Evolutionary conservation across 2,797 vertebrate genomes (phyloP), one percentile per base, ranked within the genome.

Genomic region (Kryptopterus vitreolus): DNA sequence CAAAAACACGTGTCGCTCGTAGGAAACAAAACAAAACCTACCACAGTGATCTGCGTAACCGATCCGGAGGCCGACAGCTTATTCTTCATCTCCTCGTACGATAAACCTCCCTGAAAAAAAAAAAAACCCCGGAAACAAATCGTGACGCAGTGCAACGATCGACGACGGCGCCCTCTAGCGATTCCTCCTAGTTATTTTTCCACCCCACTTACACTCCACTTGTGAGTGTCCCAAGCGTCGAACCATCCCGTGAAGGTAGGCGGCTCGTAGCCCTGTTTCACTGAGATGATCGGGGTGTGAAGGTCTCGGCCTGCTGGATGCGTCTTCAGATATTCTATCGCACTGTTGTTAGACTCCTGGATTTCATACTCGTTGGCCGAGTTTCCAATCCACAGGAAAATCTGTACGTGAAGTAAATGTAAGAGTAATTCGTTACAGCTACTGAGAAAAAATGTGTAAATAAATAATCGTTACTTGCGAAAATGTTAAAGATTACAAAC

Each of bases 221-320:
- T 97, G 57, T 96, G 95, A 35, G 95, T 90, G 83, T 98, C 96
- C 96, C 96, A 98, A 0, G 96, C 96, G 0, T 91, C 92, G 91
- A 97, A 98, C 96, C 96, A 98, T 10, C 96, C 96, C 0, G 95
- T 98, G 90, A 97, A 98, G 31, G 95, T 98, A 53, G 92, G 93
- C 0, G 96, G 96, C 58, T 98, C 96, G 0, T 86, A 85, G 59
- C 95, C 95, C 89, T 98, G 95, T 82, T 96, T 98, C 81, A 97
- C 92, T 2, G 88, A 86, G 81, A 95, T 79, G 80, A 96, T 86
- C 0, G 96, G 93, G 0, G 95, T 95, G 29, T 95, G 92, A 1
- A 85, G 52, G 88, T 97, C 95, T 3, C 96, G 94, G 20, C 90
- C 93, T 0, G 95, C 95, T 0, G 96, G 96, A 83, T 98, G 96